phyloP scores from a whole-genome alignment of 2,888 invertebrate genomes.

The Clitarchus hookeri region DNA sequence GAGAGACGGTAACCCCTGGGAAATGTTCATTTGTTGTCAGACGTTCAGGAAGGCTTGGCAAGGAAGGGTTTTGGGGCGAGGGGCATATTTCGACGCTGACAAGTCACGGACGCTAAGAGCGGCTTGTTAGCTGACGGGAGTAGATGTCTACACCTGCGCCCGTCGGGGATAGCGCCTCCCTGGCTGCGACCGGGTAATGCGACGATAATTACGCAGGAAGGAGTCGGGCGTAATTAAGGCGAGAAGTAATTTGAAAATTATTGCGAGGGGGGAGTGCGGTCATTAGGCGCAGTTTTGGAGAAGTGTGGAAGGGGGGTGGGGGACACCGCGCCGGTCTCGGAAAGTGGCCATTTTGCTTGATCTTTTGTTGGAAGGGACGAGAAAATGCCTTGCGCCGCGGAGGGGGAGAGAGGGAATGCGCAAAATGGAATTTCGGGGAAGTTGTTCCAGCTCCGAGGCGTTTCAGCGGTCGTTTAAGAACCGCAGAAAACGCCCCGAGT shows the following conservation, averaged over 20 bases:
- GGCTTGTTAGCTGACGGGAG: not conserved
- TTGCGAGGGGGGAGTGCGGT: not conserved
- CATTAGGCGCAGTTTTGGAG: not conserved
- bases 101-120: not conserved
- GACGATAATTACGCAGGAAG: not conserved
- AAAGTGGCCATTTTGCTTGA: not conserved
- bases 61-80: too few relatives aligned
- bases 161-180: not conserved
- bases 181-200: not conserved
- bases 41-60: too few relatives aligned
- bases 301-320: not conserved
- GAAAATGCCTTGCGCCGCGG: too few relatives aligned
- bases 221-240: not conserved
- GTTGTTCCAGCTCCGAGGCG: not conserved
- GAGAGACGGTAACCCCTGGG: too few relatives aligned
- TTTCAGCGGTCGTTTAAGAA: not conserved
- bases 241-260: slow-evolving; percentile 1
- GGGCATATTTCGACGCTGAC: not conserved
- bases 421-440: not conserved
- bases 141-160: not conserved
- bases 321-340: not conserved
- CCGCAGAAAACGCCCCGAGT: not conserved
- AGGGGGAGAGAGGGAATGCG: not conserved
- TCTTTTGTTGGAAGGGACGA: not conserved
- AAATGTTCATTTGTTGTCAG: too few relatives aligned